Evolutionary conservation across 1,140 invertebrate species (phyloP).

Genomic region (Megathymus violae): DNA sequence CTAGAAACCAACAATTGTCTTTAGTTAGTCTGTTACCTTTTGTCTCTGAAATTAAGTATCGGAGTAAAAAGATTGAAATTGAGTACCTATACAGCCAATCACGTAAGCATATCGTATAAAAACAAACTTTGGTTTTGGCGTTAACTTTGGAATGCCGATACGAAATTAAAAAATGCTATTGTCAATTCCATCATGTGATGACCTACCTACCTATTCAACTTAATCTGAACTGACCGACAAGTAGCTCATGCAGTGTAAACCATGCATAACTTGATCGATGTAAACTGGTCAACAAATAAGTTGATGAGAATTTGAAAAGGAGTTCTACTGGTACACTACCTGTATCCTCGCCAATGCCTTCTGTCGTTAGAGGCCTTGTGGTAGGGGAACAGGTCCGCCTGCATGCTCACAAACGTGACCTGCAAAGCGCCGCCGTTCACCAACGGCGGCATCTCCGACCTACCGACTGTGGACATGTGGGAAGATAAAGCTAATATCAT

Average conservation of each 20-base stretch:
- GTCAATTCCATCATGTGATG: no score
- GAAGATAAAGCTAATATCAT: no score
- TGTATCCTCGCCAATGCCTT: conserved; percentile 93
- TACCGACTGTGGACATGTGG: conserved; percentile 85
- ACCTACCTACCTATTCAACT: no score
- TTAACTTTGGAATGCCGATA: no score
- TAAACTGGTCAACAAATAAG: not conserved
- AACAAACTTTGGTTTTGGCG: no score
- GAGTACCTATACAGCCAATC: no score
- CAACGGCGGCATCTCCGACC: conserved; percentile 92
- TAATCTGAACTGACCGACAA: not conserved
- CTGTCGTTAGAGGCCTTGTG: conserved; percentile 94
- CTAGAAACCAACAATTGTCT: no score
- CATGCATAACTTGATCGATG: not conserved
- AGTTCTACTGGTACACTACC: conserved; percentile 50
- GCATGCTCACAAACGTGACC: conserved; percentile 94
- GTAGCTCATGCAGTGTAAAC: not conserved
- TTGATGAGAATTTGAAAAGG: not conserved
- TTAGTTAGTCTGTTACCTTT: no score
- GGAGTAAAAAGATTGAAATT: no score
- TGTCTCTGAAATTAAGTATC: no score
- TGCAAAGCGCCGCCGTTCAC: conserved; percentile 97
- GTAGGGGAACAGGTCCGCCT: conserved; percentile 98
- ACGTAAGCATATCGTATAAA: no score
- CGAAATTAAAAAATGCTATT: no score